Conservation (phyloP, 2,797 vertebrate species). For the Hypotaenidia okinawae region DNA sequence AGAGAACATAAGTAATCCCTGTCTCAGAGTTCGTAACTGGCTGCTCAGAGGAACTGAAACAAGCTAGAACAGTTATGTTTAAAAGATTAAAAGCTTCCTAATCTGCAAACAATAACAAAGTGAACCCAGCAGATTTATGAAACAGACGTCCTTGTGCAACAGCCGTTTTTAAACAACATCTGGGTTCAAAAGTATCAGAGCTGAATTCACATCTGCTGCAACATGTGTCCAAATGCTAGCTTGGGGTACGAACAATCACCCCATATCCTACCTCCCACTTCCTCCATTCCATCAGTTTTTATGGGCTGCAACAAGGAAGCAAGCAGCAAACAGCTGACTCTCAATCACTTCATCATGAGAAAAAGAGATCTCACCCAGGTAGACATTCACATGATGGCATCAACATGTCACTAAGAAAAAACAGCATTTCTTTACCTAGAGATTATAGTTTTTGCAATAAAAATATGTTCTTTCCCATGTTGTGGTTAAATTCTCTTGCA, state of each 20-base stretch:
- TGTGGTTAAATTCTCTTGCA: not conserved
- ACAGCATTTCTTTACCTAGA: not conserved
- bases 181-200: not conserved
- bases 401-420: not conserved
- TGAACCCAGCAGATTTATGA: accelerated
- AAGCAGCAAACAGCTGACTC: not conserved
- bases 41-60: not conserved
- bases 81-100: not conserved
- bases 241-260: not conserved
- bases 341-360: not conserved
- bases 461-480: not conserved
- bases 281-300: not conserved
- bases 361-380: not conserved
- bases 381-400: not conserved
- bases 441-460: not conserved
- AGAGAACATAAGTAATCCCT: not conserved
- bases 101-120: not conserved
- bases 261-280: not conserved
- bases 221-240: not conserved
- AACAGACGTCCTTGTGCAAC: not conserved
- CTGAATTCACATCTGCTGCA: not conserved
- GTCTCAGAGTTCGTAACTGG: not conserved
- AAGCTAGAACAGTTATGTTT: not conserved
- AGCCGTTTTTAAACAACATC: not conserved
- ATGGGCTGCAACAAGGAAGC: not conserved